Evolutionary conservation across 2,888 invertebrate species (phyloP).

Genomic region (Hemithea aestivaria): DNA sequence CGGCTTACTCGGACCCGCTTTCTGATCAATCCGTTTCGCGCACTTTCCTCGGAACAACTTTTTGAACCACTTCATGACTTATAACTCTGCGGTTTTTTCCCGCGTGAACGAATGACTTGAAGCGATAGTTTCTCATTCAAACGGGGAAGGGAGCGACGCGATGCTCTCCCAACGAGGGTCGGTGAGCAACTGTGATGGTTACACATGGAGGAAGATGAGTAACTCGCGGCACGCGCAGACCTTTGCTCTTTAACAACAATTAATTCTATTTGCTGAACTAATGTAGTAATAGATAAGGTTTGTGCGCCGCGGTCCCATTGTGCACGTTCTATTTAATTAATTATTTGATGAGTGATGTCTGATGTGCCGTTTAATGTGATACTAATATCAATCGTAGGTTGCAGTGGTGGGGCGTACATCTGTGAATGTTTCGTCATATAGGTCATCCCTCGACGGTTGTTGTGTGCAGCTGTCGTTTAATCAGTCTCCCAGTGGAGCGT

Average conservation of each 20-base stretch:
- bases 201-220: constrained; percentile 31
- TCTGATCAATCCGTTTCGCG: constrained; percentile 60
- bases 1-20: constrained; percentile 27
- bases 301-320: constrained; percentile 59
- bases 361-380: constrained; percentile 30
- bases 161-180: constrained; percentile 38
- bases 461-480: no score
- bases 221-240: constrained; percentile 65
- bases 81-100: constrained; percentile 81
- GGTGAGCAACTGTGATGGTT: constrained; percentile 43
- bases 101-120: constrained; percentile 81
- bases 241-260: constrained; percentile 67
- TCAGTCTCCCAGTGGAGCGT: not conserved
- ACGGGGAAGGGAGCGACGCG: constrained; percentile 31
- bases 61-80: constrained; percentile 82
- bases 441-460: constrained; percentile 3
- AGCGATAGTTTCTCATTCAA: constrained; percentile 81
- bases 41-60: constrained; percentile 79
- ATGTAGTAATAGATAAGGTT: constrained; percentile 58
- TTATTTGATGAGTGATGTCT: constrained; percentile 45
- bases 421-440: constrained; percentile 25
- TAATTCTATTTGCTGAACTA: constrained; percentile 64
- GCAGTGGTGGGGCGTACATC: constrained; percentile 27
- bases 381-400: constrained; percentile 20
- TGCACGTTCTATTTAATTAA: constrained; percentile 56